Evolutionary conservation across 2,113 vertebrate genomes (phyloP), one percentile per base, ranked within the genome.

Genomic region (Catharus fuscescens): DNA sequence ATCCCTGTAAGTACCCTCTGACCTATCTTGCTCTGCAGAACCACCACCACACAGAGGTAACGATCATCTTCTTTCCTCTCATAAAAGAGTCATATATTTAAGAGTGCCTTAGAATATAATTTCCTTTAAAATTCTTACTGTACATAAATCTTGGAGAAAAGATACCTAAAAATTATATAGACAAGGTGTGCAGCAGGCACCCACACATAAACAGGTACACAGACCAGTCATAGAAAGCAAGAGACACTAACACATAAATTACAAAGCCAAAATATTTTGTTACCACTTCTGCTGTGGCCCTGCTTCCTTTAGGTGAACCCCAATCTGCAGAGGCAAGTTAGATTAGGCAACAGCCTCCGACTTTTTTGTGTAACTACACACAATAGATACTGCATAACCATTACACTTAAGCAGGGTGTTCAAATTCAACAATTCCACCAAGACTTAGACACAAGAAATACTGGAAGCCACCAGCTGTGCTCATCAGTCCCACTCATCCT

Each of bases 181-280:
- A 12, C 3, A 21, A 28, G 38, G 34, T 20, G 32, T 24, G 38
- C 52, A 48, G 59, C 6, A 62, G 34, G 59, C 26, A 53, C 18
- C 8, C 45, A 25, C 4, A 31, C 7, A 20, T 4, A 32, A 1
- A 1, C 66, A 65, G 15, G 3, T 0, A 0, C 6, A 36, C 4
- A 44, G 44, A 66, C 12, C 23, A 54, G 29, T n/a, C 80, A 80
- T 0, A 74, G 47, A 83, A 78, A 66, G 56, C 10, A 32, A 61
- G 26, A 3, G 1, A 61, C 21, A 18, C 16, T 13, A n/a, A 62
- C 66, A 67, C n/a, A 25, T 44, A 28, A 85, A 76, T 14, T 42
- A 80, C 67, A 86, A 65, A 80, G 67, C 42, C 34, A 53, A 26
- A 80, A 26, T 4, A 34, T 24, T 92, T 62, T 66, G 45, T 57